Evolutionary conservation across 2,888 invertebrate genomes (phyloP).

Genomic region (Serripes groenlandicus): DNA sequence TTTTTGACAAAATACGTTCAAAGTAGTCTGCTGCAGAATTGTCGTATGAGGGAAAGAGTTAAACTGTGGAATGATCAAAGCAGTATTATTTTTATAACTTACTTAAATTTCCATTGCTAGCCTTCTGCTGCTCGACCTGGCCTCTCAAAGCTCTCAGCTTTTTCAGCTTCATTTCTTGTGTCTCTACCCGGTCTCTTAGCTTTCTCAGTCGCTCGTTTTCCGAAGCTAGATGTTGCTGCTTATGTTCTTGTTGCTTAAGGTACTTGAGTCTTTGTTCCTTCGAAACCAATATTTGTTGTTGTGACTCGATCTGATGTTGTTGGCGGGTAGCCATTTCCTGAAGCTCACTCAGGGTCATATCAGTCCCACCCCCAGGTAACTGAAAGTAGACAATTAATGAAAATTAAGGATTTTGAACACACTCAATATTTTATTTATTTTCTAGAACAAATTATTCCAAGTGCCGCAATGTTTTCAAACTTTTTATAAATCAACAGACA

Average conservation of each 20-base stretch:
- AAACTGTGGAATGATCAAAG: too few species aligned
- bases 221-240: conserved; percentile 89
- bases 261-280: conserved; percentile 97
- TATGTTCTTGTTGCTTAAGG: conserved; percentile 96
- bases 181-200: conserved; percentile 96
- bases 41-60: too few species aligned
- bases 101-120: conserved; percentile 88
- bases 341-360: conserved; percentile 92
- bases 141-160: conserved; percentile 96
- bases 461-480: too few species aligned
- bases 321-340: conserved; percentile 99
- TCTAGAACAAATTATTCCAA: too few species aligned
- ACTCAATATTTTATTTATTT: too few species aligned
- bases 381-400: conserved; percentile 64
- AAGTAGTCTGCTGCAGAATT: too few species aligned
- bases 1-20: too few species aligned
- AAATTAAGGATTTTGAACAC: too few species aligned
- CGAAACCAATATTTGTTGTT: conserved; percentile 95
- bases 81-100: conserved; percentile 55
- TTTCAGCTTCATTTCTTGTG: conserved; percentile 97
- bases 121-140: conserved; percentile 97
- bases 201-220: conserved; percentile 95
- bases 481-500: too few species aligned
- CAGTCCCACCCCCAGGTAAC: conserved; percentile 80
- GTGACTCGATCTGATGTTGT: conserved; percentile 98